phyloP scores from a whole-genome alignment of 2,888 invertebrate genomes.

The Clusia tigrina region DNA sequence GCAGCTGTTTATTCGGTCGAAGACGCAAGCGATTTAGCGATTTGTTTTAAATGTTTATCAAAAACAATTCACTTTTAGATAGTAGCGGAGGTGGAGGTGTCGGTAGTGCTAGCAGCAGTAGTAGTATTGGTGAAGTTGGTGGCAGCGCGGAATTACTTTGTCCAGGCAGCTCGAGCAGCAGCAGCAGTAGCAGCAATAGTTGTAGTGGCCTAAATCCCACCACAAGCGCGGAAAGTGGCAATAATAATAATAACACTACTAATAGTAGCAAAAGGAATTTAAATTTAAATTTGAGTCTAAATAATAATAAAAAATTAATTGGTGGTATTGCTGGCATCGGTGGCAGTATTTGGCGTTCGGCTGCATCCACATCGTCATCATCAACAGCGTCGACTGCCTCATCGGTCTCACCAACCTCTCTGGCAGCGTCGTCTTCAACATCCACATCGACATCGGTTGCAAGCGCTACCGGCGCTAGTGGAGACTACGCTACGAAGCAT shows the following conservation, averaged over 20 bases:
- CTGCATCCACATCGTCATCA: slow-evolving; percentile 48
- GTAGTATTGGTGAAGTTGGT: slow-evolving; percentile 39
- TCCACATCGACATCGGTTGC: slow-evolving; percentile 39
- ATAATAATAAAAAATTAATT: slow-evolving; percentile 29
- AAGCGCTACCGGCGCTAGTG: slow-evolving; percentile 34
- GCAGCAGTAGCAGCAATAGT: slow-evolving; percentile 43
- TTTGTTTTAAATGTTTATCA: slow-evolving; percentile 46
- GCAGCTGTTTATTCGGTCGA: too few species aligned
- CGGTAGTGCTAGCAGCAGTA: slow-evolving; percentile 41
- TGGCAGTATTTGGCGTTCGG: slow-evolving; percentile 57
- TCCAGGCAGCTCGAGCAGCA: slow-evolving; percentile 34
- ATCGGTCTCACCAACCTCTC: slow-evolving; percentile 35
- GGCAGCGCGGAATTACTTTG: slow-evolving; percentile 37
- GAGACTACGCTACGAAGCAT: slow-evolving; percentile 27
- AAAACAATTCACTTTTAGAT: slow-evolving; percentile 48
- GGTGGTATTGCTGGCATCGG: slow-evolving; percentile 47
- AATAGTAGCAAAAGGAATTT: slow-evolving; percentile 44
- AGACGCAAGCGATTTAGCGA: too few species aligned
- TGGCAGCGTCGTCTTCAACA: slow-evolving; percentile 45
- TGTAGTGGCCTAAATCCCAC: not conserved
- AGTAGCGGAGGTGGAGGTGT: slow-evolving; percentile 37
- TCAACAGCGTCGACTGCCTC: slow-evolving; percentile 35
- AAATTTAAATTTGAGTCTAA: slow-evolving; percentile 48
- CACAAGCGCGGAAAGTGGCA: slow-evolving; percentile 21
- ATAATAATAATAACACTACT: slow-evolving; percentile 41